Evolutionary conservation across 2,888 invertebrate species (phyloP), one percentile per base, ranked within the genome.

Genomic region (Ctena decussata): DNA sequence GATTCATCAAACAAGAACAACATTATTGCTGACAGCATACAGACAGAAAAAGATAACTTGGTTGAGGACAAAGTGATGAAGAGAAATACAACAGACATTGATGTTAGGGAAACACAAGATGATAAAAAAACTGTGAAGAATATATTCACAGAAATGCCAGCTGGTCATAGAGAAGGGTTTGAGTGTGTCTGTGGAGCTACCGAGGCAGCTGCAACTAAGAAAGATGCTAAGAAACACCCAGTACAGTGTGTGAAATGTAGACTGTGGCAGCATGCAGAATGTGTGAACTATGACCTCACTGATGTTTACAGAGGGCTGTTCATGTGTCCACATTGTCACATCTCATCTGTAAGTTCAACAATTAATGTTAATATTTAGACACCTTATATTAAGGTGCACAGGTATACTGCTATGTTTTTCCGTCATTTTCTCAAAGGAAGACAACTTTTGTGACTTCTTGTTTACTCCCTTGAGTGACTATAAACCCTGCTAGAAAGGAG

Each of bases 281-380:
- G 98, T 95, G 96, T 97, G 15, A 96, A 96, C 87, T 96, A 96
- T 90, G 93, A 95, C 32, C 89, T 95, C 15, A 87, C 87, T 2
- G 94, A 95, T 78, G 91, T 94, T 1, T 94, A 94, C 69, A 91
- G 95, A 21, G 94, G 95, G 1, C 85, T 89, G 0, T 97, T 97
- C 91, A 94, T 96, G 44, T 98, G 98, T 93, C 97, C 97, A 0
- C 97, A 97, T 87, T 98, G 98, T 95, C 97, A 97, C 97, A 94
- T 95, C 0, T 89, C 93, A 3, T 91, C 92, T 39, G 96, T 96
- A 86, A 94, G 94, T 92, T n/a, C n/a, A n/a, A n/a, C n/a, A n/a
- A n/a, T n/a, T n/a, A n/a, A n/a, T n/a, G n/a, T n/a, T n/a, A n/a
- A n/a, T n/a, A n/a, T n/a, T n/a, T n/a, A n/a, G n/a, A n/a, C n/a